A percentile compares a stretch with the other conserved stretches of the same genome.
phyloP scores from a whole-genome alignment of 2,888 invertebrate species.

The Tortrix viridana region DNA sequence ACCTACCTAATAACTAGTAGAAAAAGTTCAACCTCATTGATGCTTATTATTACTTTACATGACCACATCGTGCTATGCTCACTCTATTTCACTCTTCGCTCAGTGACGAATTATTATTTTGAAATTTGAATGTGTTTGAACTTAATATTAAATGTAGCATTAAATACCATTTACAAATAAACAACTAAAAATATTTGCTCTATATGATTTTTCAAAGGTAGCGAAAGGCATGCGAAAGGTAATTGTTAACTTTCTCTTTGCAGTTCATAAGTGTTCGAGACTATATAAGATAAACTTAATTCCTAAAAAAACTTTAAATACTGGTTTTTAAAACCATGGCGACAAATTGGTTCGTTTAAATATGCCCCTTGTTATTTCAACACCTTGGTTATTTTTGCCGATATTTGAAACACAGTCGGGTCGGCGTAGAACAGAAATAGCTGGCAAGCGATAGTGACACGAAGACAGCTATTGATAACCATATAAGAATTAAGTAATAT shows the following conservation, averaged over 20 bases:
- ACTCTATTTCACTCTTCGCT: slow-evolving; percentile 23
- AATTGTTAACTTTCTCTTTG: slow-evolving; percentile 28
- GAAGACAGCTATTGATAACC: slow-evolving; percentile 5
- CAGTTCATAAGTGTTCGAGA: slow-evolving; percentile 4
- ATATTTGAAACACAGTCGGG: slow-evolving; percentile 57
- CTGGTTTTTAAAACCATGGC: slow-evolving; percentile 12
- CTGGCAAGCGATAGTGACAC: slow-evolving; percentile 14
- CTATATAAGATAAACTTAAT: no score
- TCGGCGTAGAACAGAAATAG: background rate
- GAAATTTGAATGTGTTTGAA: slow-evolving; percentile 23
- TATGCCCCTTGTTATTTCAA: slow-evolving; percentile 65
- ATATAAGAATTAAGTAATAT: background rate
- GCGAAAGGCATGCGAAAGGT: slow-evolving; percentile 21
- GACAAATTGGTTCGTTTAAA: slow-evolving; percentile 26
- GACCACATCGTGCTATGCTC: slow-evolving; percentile 34
- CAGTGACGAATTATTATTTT: slow-evolving; percentile 34
- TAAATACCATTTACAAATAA: slow-evolving; percentile 3
- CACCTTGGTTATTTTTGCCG: slow-evolving; percentile 67
- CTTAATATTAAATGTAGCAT: slow-evolving; percentile 10
- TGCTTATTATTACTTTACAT: slow-evolving; percentile 40
- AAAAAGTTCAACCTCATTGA: slow-evolving; percentile 47
- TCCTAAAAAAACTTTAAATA: background rate
- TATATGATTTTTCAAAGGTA: slow-evolving; percentile 26
- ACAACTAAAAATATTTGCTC: slow-evolving; percentile 3
- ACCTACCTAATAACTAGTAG: slow-evolving; percentile 45